Evolutionary conservation across 2,113 vertebrate genomes (phyloP), one percentile per base, ranked within the genome.

Genomic region (Mugil cephalus): DNA sequence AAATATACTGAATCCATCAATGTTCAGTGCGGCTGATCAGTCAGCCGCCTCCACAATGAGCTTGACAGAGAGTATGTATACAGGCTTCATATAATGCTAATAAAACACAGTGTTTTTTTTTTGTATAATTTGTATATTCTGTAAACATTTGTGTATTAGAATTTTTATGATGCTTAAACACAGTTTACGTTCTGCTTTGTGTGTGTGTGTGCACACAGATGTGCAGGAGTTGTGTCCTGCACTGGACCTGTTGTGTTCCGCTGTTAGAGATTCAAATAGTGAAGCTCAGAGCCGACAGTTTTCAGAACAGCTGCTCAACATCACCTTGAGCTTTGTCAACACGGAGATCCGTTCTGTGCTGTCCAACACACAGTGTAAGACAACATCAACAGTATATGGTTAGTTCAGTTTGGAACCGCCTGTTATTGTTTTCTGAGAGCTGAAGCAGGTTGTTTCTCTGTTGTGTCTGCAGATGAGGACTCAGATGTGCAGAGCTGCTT

Each of bases 211-310:
- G n/a, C 17, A 11, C 19, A 17, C 86, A 99, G 98, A 93, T 81
- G 53, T 98, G 21, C 92, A 97, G 87, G 94, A 96, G 62, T 67
- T 99, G 74, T 91, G 85, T 62, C 96, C 96, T 36, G 97, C 98
- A 0, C 73, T 99, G 46, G 94, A 98, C 83, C 85, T 99, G 47
- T 93, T 99, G 35, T 95, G 92, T 59, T 94, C 92, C 2, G 94
- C 96, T 0, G 95, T 99, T 90, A 94, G 77, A 77, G 97, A 95
- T 14, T 97, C 92, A 0, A 90, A 96, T 65, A 82, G 93, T 9
- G 98, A 99, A 85, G 90, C 96, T 36, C 96, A 97, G 66, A 97
- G 96, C 78, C 96, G 95, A 30, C 96, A 95, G 79, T 99, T 99
- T 62, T 97, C 97, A 0, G 97, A 99, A 60, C 97, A 99, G 59